phyloP scores from a whole-genome alignment of 2,888 invertebrate genomes.

The Papilio protenor region DNA sequence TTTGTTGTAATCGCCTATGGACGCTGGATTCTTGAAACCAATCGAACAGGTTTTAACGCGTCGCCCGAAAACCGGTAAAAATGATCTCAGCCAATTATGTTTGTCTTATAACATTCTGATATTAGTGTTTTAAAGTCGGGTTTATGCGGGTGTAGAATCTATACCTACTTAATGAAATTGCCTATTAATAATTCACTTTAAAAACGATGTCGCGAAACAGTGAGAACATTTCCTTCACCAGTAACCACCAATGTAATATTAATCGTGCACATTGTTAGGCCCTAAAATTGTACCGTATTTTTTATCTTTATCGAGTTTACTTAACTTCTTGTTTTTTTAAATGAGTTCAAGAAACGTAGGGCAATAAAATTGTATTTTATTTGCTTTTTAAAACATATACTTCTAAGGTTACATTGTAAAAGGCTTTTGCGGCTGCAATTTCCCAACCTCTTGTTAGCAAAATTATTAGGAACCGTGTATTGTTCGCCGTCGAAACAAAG shows the following conservation, averaged over 20 bases:
- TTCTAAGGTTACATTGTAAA: conserved; percentile 59
- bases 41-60: conserved; percentile 77
- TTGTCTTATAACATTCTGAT: conserved; percentile 72
- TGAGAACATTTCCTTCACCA: no score
- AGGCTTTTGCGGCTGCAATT: conserved; percentile 60
- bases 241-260: background rate
- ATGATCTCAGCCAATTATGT: conserved; percentile 78
- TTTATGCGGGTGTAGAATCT: conserved; percentile 52
- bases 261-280: background rate
- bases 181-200: background rate
- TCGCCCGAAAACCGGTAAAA: conserved; percentile 78
- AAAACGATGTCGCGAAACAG: no score
- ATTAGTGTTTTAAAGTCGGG: conserved; percentile 60
- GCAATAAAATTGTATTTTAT: conserved; percentile 50
- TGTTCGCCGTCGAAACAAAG: conserved; percentile 73
- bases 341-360: background rate
- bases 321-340: background rate
- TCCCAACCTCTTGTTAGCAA: conserved; percentile 69
- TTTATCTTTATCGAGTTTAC: no score
- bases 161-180: background rate
- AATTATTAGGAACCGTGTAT: conserved; percentile 76
- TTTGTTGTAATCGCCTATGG: conserved; percentile 54
- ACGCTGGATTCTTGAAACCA: conserved; percentile 69
- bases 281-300: background rate
- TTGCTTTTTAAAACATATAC: conserved; percentile 59